phyloP scores from a whole-genome alignment of 2,113 vertebrate species.

The Sardina pilchardus region DNA sequence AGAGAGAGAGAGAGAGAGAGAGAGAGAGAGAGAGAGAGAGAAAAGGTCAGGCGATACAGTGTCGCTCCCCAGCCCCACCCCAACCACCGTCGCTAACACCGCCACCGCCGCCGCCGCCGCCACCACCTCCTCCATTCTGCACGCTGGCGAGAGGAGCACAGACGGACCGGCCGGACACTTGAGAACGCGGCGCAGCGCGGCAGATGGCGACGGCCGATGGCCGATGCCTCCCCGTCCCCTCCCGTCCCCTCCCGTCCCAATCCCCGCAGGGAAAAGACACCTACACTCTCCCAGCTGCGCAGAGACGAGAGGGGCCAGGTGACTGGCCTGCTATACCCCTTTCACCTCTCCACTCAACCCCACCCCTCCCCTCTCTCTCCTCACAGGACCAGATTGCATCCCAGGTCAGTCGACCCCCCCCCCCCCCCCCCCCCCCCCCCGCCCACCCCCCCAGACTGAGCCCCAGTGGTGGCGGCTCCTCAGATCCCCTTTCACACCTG shows the following conservation, averaged over 20 bases:
- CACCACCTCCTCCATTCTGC: not conserved
- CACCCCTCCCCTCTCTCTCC: not conserved
- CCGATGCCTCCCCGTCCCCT: too few relatives aligned
- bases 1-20: slow-evolving; percentile 13
- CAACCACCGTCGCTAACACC: not conserved
- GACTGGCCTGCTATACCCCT: not conserved
- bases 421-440: not conserved
- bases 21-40: slow-evolving; percentile 12
- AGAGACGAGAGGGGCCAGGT: not conserved
- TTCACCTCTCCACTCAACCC: not conserved
- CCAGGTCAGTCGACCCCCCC: not conserved
- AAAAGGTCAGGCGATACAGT: slow-evolving; percentile 4
- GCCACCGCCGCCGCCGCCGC: not conserved
- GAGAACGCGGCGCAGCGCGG: not conserved
- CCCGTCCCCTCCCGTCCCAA: too few relatives aligned
- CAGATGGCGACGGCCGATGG: not conserved
- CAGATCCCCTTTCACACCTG: slow-evolving; percentile 13
- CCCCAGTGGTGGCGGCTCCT: not conserved
- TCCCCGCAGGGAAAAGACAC: not conserved
- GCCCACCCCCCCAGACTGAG: not conserved
- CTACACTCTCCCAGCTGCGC: not conserved
- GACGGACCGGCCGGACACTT: not conserved
- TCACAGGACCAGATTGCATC: not conserved
- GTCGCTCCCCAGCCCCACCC: not conserved
- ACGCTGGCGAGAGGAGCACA: not conserved